Evolutionary conservation across 1,140 invertebrate species (phyloP).

Genomic region (Temnothorax nylanderi): DNA sequence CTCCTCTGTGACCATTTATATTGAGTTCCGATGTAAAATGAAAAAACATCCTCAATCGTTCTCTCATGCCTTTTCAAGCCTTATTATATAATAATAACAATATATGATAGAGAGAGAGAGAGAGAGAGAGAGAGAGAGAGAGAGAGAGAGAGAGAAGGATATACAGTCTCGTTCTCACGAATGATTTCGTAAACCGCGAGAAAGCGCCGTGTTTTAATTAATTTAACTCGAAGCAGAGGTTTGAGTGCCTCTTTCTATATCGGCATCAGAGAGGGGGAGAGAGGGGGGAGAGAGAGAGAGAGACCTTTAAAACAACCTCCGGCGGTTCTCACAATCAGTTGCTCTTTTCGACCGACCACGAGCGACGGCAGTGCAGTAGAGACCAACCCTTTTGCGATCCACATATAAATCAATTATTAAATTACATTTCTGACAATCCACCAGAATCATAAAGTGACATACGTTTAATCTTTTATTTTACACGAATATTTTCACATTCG

Average conservation of each 20-base stretch:
- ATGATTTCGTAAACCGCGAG: conserved; percentile 38
- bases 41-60: background rate
- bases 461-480: background rate
- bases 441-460: background rate
- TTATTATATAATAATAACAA: background rate
- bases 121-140: background rate
- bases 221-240: conserved; percentile 47
- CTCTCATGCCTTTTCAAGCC: background rate
- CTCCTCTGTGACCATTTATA: conserved; percentile 8
- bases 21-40: background rate
- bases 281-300: too few species aligned
- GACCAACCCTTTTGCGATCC: conserved; percentile 25
- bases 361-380: background rate
- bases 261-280: background rate
- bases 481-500: background rate
- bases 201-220: conserved; percentile 51
- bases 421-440: background rate
- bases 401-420: conserved; percentile 21
- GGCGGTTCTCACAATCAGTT: background rate
- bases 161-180: background rate
- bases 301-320: conserved; percentile 28
- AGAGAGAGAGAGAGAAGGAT: background rate
- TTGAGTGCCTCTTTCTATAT: conserved; percentile 29
- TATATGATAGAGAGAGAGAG: background rate
- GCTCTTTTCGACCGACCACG: background rate